Evolutionary conservation across 2,888 invertebrate species (phyloP), one percentile per base, ranked within the genome.

Genomic region (Myopa testacea): DNA sequence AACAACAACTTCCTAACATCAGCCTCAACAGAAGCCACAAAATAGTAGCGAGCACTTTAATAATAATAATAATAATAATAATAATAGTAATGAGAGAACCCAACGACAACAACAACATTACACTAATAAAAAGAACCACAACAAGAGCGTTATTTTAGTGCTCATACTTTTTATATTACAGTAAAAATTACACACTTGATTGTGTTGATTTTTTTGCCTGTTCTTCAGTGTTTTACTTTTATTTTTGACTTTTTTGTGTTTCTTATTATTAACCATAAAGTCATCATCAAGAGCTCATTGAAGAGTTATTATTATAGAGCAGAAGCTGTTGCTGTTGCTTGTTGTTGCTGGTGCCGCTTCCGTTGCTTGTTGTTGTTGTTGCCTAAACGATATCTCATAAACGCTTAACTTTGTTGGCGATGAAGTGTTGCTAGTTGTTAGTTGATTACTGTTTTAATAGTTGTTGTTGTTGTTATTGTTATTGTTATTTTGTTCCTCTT

Each of bases 391-490:
- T 38, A 62, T 40, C 16, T n/a, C 12, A n/a, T n/a, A 4, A n/a
- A 55, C 16, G 55, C 55, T 37, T 12, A 34, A 63, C n/a, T 67
- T n/a, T 37, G 3, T 38, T 26, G 5, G 12, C 10, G 65, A 26
- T 34, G 14, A 26, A 55, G 34, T 72, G 72, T 72, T 72, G 62
- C 12, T 70, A 5, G 40, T 10, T 45, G 37, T 19, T n/a, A 19
- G 72, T 19, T 72, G 62, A n/a, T 26, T 12, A 40, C 26, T 38
- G n/a, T 78, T 26, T 26, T 38, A 45, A 50, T 60, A 37, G 50
- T 68, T 68, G 69, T 75, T 55, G 69, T 74, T 63, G 70, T 70
- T 69, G 65, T 58, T 50, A 4, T 63, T 69, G 65, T 58, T 50
- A 4, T 63, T 50, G 10, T 62, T 62, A 26, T 19, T 62, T 10